Conservation (phyloP, 2,888 invertebrate genomes). For the Gymnoscelis rufifasciata region DNA sequence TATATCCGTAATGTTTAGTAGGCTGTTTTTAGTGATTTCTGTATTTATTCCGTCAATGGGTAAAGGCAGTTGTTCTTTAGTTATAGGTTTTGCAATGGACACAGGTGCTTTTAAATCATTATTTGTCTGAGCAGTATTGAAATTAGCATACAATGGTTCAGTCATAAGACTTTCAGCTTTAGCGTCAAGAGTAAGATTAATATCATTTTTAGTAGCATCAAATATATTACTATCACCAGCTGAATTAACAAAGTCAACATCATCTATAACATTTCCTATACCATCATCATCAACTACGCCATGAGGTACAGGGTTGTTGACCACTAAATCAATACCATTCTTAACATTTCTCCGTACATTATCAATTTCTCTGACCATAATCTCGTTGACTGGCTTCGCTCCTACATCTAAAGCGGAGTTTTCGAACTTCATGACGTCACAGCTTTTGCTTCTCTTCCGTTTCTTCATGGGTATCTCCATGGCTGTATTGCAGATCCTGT, state of each 20-base stretch:
- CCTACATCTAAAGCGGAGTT: conserved; percentile 67
- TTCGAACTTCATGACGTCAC: conserved; percentile 61
- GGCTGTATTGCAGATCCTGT: conserved; percentile 70
- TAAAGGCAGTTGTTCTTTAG: conserved; percentile 7
- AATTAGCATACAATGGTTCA: conserved; percentile 58
- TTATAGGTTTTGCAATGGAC: background rate
- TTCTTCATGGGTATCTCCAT: conserved; percentile 72
- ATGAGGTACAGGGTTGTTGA: background rate
- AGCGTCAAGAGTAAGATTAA: conserved; percentile 20
- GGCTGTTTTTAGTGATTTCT: conserved; percentile 15
- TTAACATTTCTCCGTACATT: conserved; percentile 62
- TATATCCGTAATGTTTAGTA: conserved; percentile 28
- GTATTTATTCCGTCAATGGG: conserved; percentile 2
- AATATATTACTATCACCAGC: conserved; percentile 6
- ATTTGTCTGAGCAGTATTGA: conserved; percentile 27
- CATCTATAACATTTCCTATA: conserved; percentile 11
- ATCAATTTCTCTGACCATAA: conserved; percentile 59
- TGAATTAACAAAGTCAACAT: conserved; percentile 15
- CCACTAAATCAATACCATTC: conserved; percentile 1
- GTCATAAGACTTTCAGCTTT: conserved; percentile 7
- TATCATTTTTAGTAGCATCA: conserved; percentile 6
- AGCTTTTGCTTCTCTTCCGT: conserved; percentile 60
- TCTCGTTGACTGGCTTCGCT: conserved; percentile 48
- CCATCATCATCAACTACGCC: conserved; percentile 3
- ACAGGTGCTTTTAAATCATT: background rate